A percentile compares a stretch with the other conserved stretches of the same genome.
phyloP scores from a whole-genome alignment of 2,888 invertebrate genomes.

The Phanerotoma sp. region DNA sequence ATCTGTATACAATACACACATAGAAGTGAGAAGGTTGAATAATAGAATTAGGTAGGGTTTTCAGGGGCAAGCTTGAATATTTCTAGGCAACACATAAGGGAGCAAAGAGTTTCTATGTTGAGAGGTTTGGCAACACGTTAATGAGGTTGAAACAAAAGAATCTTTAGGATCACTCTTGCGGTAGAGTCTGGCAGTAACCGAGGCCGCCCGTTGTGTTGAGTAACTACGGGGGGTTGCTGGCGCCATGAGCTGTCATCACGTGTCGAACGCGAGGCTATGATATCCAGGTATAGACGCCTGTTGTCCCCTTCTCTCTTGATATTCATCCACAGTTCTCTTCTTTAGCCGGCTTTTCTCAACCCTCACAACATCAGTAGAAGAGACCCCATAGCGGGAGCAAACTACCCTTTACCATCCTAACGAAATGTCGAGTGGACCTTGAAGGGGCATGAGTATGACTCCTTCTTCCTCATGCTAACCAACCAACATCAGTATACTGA shows the following conservation, averaged over 20 bases:
- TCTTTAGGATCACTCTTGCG: slow-evolving; percentile 33
- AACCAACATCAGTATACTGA: neutral
- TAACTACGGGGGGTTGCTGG: slow-evolving; percentile 55
- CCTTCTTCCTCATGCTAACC: neutral
- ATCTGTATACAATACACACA: too few relatives aligned
- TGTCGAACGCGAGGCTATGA: slow-evolving; percentile 42
- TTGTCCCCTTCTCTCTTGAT: neutral
- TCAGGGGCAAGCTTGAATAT: too few relatives aligned
- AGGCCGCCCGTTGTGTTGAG: slow-evolving; percentile 44
- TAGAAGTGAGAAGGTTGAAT: too few relatives aligned
- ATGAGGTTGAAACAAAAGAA: slow-evolving; percentile 57
- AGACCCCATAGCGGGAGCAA: slow-evolving; percentile 22
- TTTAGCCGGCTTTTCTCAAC: slow-evolving; percentile 11
- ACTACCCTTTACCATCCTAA: slow-evolving; percentile 21
- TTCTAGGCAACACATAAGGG: too few relatives aligned
- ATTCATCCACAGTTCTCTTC: too few relatives aligned
- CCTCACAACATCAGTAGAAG: too few relatives aligned
- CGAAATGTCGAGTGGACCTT: slow-evolving; percentile 11
- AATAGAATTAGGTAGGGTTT: neutral
- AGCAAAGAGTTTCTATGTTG: slow-evolving; percentile 25
- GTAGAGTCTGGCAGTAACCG: too few relatives aligned
- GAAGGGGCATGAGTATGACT: neutral
- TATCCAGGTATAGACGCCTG: slow-evolving; percentile 29
- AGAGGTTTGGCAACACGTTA: slow-evolving; percentile 55
- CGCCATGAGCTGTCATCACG: slow-evolving; percentile 58